A percentile compares a stretch with the other conserved stretches of the same genome.
These are phyloP conservation scores for Helicoverpa zea DNA, from an alignment of 1,140 invertebrate species.

Conservation along the genomic window DNA sequence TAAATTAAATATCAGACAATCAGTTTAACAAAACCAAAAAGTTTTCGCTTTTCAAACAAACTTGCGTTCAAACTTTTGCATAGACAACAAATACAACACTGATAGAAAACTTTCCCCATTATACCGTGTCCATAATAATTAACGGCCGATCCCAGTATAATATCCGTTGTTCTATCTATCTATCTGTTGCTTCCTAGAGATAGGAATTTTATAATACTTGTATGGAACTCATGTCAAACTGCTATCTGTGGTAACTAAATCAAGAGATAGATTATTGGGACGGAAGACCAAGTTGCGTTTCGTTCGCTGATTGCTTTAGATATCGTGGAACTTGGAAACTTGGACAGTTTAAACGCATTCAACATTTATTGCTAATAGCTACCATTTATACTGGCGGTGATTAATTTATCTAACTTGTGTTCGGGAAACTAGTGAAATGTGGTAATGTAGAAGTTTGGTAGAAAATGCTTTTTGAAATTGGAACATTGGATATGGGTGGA, in stretches of 20 bases:
- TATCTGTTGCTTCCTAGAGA: no score
- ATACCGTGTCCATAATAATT: background rate
- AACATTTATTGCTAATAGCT: slow-evolving; percentile 26
- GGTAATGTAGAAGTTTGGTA: no score
- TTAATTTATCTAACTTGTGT: background rate
- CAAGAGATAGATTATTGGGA: no score
- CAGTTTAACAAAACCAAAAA: no score
- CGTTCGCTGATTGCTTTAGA: slow-evolving; percentile 19
- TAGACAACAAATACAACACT: background rate
- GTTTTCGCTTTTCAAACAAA: background rate
- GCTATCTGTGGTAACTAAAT: no score
- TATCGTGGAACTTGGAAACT: slow-evolving; percentile 18
- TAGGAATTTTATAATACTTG: no score
- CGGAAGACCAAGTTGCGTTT: slow-evolving; percentile 26
- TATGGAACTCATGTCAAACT: no score
- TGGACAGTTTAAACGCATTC: slow-evolving; percentile 9
- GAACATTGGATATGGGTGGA: no score
- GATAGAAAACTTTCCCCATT: slow-evolving; percentile 23
- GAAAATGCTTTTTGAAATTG: no score
- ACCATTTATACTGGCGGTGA: slow-evolving; percentile 4
- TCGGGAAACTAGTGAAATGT: background rate
- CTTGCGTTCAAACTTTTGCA: background rate
- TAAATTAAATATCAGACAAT: no score
- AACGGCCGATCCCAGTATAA: background rate
- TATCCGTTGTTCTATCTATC: no score